Conservation (phyloP, 2,113 vertebrate genomes). For the Sinocyclocheilus anophthalmus region DNA sequence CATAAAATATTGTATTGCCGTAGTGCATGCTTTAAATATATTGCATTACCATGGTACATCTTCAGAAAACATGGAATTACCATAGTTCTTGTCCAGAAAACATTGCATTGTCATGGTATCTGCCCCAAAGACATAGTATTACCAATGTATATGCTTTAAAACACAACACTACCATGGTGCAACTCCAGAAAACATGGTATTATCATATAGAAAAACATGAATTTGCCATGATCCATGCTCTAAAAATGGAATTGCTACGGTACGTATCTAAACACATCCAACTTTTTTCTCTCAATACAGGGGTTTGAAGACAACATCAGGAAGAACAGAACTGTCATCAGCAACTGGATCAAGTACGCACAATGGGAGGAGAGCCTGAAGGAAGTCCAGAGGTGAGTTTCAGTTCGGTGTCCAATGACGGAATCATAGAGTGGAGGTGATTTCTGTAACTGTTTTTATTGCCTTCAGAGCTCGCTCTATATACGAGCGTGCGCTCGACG, state of each 20-base stretch:
- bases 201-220: not conserved
- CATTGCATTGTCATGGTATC: not conserved
- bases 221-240: not conserved
- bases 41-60: not conserved
- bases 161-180: not conserved
- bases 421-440: not conserved
- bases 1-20: not conserved
- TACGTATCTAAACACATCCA: not conserved
- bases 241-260: too few species aligned
- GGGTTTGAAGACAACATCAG: constrained; percentile 98
- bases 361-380: constrained; percentile 99
- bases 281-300: constrained; percentile 63
- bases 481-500: constrained; percentile 96
- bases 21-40: not conserved
- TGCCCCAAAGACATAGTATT: not conserved
- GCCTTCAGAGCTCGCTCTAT: constrained; percentile 90
- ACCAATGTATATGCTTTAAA: not conserved
- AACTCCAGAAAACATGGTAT: not conserved
- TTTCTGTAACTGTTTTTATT: not conserved
- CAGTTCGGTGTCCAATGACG: not conserved
- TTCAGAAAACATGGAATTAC: not conserved
- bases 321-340: constrained; percentile 97
- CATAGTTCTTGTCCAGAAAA: not conserved
- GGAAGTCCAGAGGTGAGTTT: constrained; percentile 88
- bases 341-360: constrained; percentile 99